These are phyloP conservation scores for Limnodromus scolopaceus DNA, from an alignment of 2,797 vertebrate species.

Conservation along the genomic window DNA sequence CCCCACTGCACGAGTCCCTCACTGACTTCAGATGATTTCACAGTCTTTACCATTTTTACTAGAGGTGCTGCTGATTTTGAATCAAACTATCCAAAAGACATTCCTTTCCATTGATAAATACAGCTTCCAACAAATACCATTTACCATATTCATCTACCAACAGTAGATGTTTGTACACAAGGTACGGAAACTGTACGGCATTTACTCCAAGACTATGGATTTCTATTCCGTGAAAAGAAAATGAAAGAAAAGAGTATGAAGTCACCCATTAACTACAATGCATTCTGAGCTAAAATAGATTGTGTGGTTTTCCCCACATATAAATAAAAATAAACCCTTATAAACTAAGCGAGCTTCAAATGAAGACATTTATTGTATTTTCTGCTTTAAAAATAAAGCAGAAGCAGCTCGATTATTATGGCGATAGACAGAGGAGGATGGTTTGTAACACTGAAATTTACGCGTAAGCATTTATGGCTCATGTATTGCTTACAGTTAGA, in stretches of 20 bases:
- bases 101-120: neutral
- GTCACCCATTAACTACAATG: neutral
- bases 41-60: neutral
- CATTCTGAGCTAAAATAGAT: neutral
- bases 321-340: neutral
- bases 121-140: neutral
- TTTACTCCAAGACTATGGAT: neutral
- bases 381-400: neutral
- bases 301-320: neutral
- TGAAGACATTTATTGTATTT: neutral
- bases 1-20: neutral
- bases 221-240: neutral
- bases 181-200: neutral
- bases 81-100: neutral
- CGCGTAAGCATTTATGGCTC: neutral
- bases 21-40: neutral
- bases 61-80: neutral
- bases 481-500: neutral
- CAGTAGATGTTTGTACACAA: neutral
- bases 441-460: neutral
- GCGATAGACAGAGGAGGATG: neutral
- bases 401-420: neutral
- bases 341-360: neutral
- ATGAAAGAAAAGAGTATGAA: neutral
- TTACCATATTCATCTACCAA: neutral